A percentile compares a stretch with the other conserved stretches of the same genome.
These are phyloP conservation scores for Carapus acus DNA, from an alignment of 2,797 vertebrate genomes.

Conservation along the genomic window DNA sequence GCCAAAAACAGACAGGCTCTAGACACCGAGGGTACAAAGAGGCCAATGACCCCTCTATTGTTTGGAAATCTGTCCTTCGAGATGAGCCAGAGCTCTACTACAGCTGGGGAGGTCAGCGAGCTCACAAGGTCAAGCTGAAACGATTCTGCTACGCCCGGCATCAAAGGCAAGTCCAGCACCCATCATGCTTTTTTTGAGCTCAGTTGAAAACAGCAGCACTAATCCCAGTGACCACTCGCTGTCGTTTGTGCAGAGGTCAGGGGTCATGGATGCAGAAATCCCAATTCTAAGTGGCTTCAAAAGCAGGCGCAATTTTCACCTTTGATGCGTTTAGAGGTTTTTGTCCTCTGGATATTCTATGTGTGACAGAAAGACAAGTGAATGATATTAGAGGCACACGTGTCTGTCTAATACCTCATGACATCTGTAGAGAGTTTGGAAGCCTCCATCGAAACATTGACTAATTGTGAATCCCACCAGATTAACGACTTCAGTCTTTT, in stretches of 20 bases:
- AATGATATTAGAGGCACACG: slow-evolving; percentile 27
- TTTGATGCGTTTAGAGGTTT: slow-evolving; percentile 47
- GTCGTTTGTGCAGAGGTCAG: slow-evolving; percentile 35
- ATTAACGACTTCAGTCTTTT: too few relatives aligned
- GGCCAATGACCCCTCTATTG: slow-evolving; percentile 53
- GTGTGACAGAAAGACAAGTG: slow-evolving; percentile 21
- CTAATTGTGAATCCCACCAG: slow-evolving; percentile 41
- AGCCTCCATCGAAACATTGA: slow-evolving; percentile 20
- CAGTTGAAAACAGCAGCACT: slow-evolving; percentile 54
- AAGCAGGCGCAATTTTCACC: slow-evolving; percentile 34
- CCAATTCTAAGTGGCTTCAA: slow-evolving; percentile 37
- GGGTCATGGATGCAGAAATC: slow-evolving; percentile 53
- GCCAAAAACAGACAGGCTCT: slow-evolving; percentile 34
- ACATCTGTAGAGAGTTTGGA: not conserved
- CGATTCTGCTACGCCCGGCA: slow-evolving; percentile 49
- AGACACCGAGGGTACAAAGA: slow-evolving; percentile 38
- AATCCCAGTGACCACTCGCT: slow-evolving; percentile 55
- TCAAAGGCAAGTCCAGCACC: slow-evolving; percentile 67
- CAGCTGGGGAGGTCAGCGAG: slow-evolving; percentile 61
- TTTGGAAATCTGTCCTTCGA: slow-evolving; percentile 36
- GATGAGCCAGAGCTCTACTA: slow-evolving; percentile 52
- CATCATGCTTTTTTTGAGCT: slow-evolving; percentile 47
- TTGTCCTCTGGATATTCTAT: slow-evolving; percentile 37
- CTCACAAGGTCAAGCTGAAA: slow-evolving; percentile 63
- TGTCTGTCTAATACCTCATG: slow-evolving; percentile 18